Evolutionary conservation across 64 coral and sea anemone species (phyloP).

Genomic region (Platygyra sinensis): DNA sequence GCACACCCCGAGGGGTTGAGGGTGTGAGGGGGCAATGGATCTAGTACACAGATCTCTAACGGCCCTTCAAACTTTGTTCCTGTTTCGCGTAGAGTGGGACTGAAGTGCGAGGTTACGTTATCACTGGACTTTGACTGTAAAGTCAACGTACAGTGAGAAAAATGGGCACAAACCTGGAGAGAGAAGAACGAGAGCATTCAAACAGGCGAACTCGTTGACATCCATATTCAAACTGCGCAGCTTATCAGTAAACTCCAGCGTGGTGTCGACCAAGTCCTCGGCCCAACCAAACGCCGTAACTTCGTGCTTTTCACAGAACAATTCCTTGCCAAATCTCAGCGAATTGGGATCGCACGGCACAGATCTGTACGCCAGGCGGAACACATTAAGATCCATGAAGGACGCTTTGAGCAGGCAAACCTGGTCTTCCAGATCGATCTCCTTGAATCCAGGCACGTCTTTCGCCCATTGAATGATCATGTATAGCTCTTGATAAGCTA

Average conservation of each 20-base stretch:
- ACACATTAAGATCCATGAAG: slow-evolving; percentile 95
- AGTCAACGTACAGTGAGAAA: too few species aligned
- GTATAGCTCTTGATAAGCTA: slow-evolving; percentile 80
- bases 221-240: slow-evolving; percentile 84
- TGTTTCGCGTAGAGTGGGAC: too few species aligned
- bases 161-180: slow-evolving; percentile 70
- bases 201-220: slow-evolving; percentile 85
- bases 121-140: too few species aligned
- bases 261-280: slow-evolving; percentile 69
- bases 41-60: too few species aligned
- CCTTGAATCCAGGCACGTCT: slow-evolving; percentile 80
- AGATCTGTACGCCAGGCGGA: slow-evolving; percentile 80
- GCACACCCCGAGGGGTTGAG: too few species aligned
- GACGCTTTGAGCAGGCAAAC: slow-evolving; percentile 77
- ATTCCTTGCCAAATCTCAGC: slow-evolving; percentile 58
- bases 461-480: slow-evolving; percentile 91
- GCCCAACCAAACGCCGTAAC: slow-evolving; percentile 87
- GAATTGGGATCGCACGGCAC: slow-evolving; percentile 76
- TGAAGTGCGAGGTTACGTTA: too few species aligned
- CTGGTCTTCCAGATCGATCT: slow-evolving; percentile 80
- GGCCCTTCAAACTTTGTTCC: too few species aligned
- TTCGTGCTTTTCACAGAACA: slow-evolving; percentile 46
- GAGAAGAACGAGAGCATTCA: slow-evolving; percentile 76
- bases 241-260: slow-evolving; percentile 89
- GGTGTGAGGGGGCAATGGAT: too few species aligned